Percentiles rank a stretch among this genome's conserved stretches.
Evolutionary conservation across 2,113 vertebrate genomes (phyloP).

Genomic region (Ariopsis seemanni): DNA sequence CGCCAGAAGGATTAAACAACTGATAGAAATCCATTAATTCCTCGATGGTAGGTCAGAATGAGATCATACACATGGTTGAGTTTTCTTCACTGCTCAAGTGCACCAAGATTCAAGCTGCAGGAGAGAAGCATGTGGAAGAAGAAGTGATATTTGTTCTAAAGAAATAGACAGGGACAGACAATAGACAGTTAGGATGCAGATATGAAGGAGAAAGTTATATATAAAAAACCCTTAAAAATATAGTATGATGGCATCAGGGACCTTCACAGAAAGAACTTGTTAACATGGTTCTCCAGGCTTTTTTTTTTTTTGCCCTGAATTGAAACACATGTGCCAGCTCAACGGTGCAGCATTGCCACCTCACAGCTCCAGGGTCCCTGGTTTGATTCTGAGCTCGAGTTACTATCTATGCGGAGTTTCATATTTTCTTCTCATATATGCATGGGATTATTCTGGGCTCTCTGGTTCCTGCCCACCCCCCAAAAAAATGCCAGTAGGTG

Average conservation of each 20-base stretch:
- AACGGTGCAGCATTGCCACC: background rate
- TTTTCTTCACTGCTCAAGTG: background rate
- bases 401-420: background rate
- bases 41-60: background rate
- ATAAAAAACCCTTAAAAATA: background rate
- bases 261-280: background rate
- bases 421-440: background rate
- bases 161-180: background rate
- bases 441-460: background rate
- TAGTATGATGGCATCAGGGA: background rate
- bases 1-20: background rate
- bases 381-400: background rate
- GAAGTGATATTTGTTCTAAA: background rate
- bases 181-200: background rate
- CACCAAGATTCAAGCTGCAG: background rate
- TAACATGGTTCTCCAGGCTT: background rate
- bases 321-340: background rate
- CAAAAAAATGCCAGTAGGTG: background rate
- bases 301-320: background rate
- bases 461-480: background rate
- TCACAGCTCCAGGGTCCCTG: background rate
- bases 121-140: background rate
- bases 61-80: background rate
- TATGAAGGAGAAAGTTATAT: background rate
- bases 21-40: background rate